Percentiles rank a stretch among this genome's conserved stretches.
These are phyloP conservation scores for Platyscapa corneri DNA, from an alignment of 1,140 invertebrate species.

Conservation along the genomic window DNA sequence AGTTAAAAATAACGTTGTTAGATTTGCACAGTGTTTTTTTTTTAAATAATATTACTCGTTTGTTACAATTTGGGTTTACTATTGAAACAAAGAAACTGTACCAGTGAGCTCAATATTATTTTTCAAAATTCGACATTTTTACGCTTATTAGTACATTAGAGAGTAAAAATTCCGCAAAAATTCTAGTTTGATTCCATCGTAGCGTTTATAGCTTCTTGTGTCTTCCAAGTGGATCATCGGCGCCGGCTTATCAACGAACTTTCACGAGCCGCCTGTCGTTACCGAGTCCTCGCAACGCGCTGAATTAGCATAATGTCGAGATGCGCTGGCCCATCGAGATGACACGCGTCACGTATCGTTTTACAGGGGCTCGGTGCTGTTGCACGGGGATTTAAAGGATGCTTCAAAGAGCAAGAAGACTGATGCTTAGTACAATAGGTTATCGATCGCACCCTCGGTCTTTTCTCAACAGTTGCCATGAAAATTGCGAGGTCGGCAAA, in stretches of 20 bases:
- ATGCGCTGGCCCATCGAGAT: background rate
- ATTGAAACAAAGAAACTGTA: too few relatives aligned
- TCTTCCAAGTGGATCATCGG: background rate
- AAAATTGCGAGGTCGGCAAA: constrained; percentile 16
- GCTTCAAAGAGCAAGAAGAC: constrained; percentile 50
- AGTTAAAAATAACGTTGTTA: too few relatives aligned
- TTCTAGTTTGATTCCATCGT: too few relatives aligned
- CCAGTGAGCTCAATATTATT: too few relatives aligned
- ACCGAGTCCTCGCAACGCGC: constrained; percentile 51
- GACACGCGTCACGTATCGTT: constrained; percentile 53
- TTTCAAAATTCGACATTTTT: too few relatives aligned
- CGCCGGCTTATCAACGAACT: background rate
- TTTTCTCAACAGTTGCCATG: background rate
- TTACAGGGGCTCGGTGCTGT: constrained; percentile 37
- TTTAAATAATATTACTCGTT: too few relatives aligned
- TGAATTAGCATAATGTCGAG: constrained; percentile 63
- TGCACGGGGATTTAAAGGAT: constrained; percentile 39
- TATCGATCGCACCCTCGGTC: constrained; percentile 56
- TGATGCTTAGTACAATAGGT: constrained; percentile 55
- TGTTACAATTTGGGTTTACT: too few relatives aligned
- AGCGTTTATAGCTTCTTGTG: background rate
- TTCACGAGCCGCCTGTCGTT: background rate
- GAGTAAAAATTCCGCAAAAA: too few relatives aligned
- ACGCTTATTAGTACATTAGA: too few relatives aligned
- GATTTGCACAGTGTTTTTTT: too few relatives aligned